phyloP scores from a whole-genome alignment of 2,797 vertebrate genomes.

The Channa striata region DNA sequence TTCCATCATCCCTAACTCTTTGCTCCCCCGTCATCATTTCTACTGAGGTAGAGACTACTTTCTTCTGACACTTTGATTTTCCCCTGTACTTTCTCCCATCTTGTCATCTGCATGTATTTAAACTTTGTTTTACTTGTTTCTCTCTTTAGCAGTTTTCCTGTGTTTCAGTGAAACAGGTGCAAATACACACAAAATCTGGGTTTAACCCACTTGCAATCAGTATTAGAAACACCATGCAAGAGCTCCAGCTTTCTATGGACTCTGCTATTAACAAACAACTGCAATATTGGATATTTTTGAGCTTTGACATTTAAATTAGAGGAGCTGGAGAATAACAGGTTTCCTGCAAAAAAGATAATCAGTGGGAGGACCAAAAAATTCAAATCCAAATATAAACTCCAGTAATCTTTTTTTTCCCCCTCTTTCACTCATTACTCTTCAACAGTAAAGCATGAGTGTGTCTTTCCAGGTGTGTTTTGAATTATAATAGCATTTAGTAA shows the following conservation, averaged over 20 bases:
- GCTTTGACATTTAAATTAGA: too few species aligned
- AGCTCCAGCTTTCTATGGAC: too few species aligned
- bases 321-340: too few species aligned
- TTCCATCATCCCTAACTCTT: constrained; percentile 4
- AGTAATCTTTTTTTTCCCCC: too few species aligned
- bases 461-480: neutral
- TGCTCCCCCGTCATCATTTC: constrained; percentile 12
- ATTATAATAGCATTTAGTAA: too few species aligned
- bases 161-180: neutral
- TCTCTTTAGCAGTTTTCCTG: neutral
- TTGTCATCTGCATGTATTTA: neutral
- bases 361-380: neutral
- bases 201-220: neutral
- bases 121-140: neutral
- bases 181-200: neutral
- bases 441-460: too few species aligned
- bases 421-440: too few species aligned
- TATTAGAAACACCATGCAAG: neutral
- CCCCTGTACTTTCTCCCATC: constrained; percentile 1
- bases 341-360: neutral
- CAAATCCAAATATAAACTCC: neutral
- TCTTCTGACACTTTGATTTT: neutral
- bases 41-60: neutral
- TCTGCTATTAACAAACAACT: neutral
- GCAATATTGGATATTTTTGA: neutral